Conservation (phyloP, 2,888 invertebrate genomes). For the Hirtodrosophila trivittata region DNA sequence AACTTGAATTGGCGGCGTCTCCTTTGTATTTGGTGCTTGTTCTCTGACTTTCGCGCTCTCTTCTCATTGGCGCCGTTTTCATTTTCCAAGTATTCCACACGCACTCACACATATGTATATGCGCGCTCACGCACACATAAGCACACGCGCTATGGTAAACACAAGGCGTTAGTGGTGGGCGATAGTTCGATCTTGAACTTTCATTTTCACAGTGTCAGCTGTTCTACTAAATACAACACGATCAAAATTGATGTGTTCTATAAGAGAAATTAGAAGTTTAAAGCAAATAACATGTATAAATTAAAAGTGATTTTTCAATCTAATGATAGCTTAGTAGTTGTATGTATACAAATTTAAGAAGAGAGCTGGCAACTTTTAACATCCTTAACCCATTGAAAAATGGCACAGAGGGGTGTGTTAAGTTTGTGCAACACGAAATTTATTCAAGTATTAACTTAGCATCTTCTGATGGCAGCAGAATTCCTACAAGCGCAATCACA, state of each 20-base stretch:
- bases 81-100: conserved; percentile 34
- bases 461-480: no score
- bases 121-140: background rate
- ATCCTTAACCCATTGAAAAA: no score
- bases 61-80: conserved; percentile 47
- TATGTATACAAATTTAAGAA: no score
- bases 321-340: no score
- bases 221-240: conserved; percentile 21
- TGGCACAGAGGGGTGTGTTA: no score
- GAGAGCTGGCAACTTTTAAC: no score
- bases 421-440: no score
- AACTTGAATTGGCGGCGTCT: conserved; percentile 1
- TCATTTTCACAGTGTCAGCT: conserved; percentile 17
- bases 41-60: conserved; percentile 39
- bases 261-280: conserved; percentile 1
- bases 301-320: no score
- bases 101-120: conserved; percentile 3
- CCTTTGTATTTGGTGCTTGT: conserved; percentile 1
- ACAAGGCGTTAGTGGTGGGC: conserved; percentile 44
- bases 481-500: no score
- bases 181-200: conserved; percentile 42
- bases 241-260: no score
- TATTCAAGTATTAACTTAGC: no score
- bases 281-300: background rate
- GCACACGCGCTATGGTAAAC: conserved; percentile 30